Percentiles rank a stretch among this genome's conserved stretches.
Evolutionary conservation across 2,113 vertebrate species (phyloP).

Genomic region (Actenoides lindsayi): DNA sequence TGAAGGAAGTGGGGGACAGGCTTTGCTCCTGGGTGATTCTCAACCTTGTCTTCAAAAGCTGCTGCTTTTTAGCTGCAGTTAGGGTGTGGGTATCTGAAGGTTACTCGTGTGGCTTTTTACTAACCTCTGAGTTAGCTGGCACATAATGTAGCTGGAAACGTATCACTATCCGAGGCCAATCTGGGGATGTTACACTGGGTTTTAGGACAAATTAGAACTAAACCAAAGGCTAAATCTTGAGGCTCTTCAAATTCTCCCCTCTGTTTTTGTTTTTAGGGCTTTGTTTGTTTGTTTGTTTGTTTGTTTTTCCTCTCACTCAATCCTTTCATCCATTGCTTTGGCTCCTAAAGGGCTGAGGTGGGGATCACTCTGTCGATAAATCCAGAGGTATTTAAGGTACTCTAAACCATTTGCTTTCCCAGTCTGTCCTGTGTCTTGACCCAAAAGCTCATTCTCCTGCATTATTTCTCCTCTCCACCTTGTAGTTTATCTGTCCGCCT

Average conservation of each 20-base stretch:
- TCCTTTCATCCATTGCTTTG: not conserved
- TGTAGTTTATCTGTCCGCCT: not conserved
- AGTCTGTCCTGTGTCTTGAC: not conserved
- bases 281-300: not conserved
- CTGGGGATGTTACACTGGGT: not conserved
- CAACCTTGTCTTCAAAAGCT: not conserved
- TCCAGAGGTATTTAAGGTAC: not conserved
- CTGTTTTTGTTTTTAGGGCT: not conserved
- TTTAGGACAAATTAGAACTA: not conserved
- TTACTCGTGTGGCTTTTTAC: not conserved
- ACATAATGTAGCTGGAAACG: no score
- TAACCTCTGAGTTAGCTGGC: not conserved
- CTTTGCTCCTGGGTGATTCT: not conserved
- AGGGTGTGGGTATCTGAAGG: not conserved
- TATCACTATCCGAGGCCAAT: not conserved
- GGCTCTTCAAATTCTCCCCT: not conserved
- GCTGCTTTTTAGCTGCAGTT: not conserved
- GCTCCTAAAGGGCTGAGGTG: not conserved
- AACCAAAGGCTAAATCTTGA: not conserved
- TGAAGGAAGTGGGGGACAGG: not conserved
- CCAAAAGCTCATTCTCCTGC: not conserved
- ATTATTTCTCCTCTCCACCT: not conserved
- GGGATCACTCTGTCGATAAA: not conserved
- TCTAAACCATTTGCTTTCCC: not conserved
- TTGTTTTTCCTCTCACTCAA: not conserved